Evolutionary conservation across 2,113 vertebrate genomes (phyloP).

Genomic region (mouse (Mus musculus)): DNA sequence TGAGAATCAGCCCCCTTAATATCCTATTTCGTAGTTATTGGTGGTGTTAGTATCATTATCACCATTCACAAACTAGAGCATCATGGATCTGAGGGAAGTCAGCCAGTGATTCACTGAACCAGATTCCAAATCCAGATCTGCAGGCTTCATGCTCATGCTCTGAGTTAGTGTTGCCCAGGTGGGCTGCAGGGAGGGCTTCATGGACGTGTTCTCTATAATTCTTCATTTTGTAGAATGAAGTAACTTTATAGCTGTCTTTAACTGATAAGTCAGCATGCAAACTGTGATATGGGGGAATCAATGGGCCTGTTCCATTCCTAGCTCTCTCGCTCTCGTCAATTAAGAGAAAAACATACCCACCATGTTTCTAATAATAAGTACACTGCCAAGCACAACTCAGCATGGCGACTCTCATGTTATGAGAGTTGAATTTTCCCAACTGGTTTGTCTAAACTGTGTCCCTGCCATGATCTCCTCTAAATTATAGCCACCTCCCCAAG

Average conservation of each 20-base stretch:
- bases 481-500: neutral
- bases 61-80: neutral
- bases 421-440: neutral
- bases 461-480: neutral
- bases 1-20: conserved; percentile 17
- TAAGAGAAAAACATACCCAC: conserved; percentile 8
- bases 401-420: neutral
- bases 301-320: neutral
- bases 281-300: neutral
- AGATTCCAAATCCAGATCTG: neutral
- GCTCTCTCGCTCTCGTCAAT: neutral
- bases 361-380: neutral
- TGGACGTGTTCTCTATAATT: neutral
- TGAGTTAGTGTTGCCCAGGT: neutral
- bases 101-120: neutral
- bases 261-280: neutral
- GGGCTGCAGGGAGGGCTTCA: neutral
- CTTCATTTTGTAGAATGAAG: neutral
- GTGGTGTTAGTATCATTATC: neutral
- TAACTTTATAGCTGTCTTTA: neutral
- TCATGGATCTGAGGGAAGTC: neutral
- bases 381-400: neutral
- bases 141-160: neutral
- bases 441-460: conserved; percentile 23
- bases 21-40: neutral